Conservation (phyloP, 2,888 invertebrate species). For the Diplolepis rosae region DNA sequence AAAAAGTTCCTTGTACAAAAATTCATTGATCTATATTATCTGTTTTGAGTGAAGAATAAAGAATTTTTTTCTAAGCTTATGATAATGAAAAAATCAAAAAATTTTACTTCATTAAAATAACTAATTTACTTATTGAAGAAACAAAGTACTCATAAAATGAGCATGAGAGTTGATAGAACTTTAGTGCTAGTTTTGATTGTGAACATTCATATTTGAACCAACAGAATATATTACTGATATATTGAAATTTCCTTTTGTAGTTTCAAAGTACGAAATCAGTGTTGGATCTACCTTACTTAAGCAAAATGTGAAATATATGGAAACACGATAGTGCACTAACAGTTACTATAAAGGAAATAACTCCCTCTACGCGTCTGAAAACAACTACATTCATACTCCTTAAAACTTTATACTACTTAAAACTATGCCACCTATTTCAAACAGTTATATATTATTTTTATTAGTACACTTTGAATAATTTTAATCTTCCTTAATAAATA, state of each 20-base stretch:
- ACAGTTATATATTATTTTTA: background rate
- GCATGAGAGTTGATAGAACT: too few species aligned
- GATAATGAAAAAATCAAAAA: too few species aligned
- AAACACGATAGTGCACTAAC: constrained; percentile 26
- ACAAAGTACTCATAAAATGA: too few species aligned
- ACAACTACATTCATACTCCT: constrained; percentile 15
- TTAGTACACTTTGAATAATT: constrained; percentile 1
- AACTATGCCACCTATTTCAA: background rate
- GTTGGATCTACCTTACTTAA: background rate
- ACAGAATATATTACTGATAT: background rate
- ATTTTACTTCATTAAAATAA: too few species aligned
- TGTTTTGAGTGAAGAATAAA: too few species aligned
- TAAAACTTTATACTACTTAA: constrained; percentile 7
- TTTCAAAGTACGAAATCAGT: background rate
- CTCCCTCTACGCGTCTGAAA: constrained; percentile 8
- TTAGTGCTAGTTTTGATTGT: background rate
- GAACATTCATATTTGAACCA: background rate
- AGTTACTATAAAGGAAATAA: constrained; percentile 13
- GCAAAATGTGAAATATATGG: background rate
- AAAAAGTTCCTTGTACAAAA: too few species aligned
- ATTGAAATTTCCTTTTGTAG: background rate
- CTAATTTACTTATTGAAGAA: too few species aligned
- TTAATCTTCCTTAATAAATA: too few species aligned
- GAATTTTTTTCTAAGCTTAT: too few species aligned
- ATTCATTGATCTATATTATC: too few species aligned